A percentile compares a stretch with the other conserved stretches of the same genome.
Conservation (phyloP, 2,113 vertebrate species). For the Erythrocebus patas region DNA sequence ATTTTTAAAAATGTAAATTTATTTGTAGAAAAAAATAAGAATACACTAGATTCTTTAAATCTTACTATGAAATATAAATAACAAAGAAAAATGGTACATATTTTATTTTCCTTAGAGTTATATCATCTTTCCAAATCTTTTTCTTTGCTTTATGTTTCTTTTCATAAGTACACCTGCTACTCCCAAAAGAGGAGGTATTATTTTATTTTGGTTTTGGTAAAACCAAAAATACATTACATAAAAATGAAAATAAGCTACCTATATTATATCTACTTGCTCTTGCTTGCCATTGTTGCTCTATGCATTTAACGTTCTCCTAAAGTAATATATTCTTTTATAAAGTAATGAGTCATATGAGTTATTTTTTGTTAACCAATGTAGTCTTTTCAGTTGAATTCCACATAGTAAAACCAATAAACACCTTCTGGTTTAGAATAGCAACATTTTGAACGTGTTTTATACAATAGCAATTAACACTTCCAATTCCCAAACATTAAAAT, state of each 20-base stretch:
- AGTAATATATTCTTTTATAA: neutral
- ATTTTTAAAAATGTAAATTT: neutral
- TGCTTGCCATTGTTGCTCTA: neutral
- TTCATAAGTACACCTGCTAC: neutral
- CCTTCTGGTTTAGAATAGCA: neutral
- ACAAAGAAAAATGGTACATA: neutral
- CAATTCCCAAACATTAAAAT: neutral
- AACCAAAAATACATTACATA: neutral
- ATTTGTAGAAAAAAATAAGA: neutral
- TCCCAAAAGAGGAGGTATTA: neutral
- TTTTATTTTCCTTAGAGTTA: neutral
- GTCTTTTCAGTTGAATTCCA: neutral
- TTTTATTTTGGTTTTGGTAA: conserved; percentile 8
- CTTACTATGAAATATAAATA: neutral
- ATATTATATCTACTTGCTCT: neutral
- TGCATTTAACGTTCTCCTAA: neutral
- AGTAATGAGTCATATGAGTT: neutral
- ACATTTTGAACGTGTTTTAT: neutral
- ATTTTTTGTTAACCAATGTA: neutral
- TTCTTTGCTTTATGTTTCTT: neutral
- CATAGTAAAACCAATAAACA: neutral
- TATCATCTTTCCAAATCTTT: neutral
- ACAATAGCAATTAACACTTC: neutral
- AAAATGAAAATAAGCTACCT: neutral
- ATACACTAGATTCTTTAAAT: neutral